These are phyloP conservation scores for Australoheros facetus DNA, from an alignment of 2,797 vertebrate species.

Conservation along the genomic window DNA sequence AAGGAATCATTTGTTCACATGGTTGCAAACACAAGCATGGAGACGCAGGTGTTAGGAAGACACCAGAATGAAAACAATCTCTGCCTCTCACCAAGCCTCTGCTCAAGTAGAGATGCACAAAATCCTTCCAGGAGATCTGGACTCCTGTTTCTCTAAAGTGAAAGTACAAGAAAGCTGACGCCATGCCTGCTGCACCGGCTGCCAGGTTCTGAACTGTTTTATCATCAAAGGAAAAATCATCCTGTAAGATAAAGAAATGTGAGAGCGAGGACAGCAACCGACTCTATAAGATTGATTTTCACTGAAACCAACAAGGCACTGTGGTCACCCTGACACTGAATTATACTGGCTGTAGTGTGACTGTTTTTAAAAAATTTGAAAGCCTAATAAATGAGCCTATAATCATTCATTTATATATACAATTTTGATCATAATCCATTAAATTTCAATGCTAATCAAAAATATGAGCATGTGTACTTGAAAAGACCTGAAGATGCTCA, in stretches of 20 bases:
- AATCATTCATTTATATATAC: too few species aligned
- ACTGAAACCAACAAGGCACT: background rate
- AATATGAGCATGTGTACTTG: too few species aligned
- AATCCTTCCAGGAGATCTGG: slow-evolving; percentile 86
- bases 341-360: too few species aligned
- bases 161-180: slow-evolving; percentile 76
- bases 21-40: background rate
- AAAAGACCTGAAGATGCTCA: too few species aligned
- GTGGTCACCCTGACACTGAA: too few species aligned
- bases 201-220: slow-evolving; percentile 69
- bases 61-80: background rate
- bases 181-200: slow-evolving; percentile 74
- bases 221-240: slow-evolving; percentile 78
- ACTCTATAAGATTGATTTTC: background rate
- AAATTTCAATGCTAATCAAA: too few species aligned
- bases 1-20: background rate
- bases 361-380: too few species aligned
- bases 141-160: slow-evolving; percentile 77
- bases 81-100: slow-evolving; percentile 79
- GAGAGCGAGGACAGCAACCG: background rate
- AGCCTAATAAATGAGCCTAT: too few species aligned
- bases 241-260: slow-evolving; percentile 57
- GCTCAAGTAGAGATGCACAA: slow-evolving; percentile 80
- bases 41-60: background rate
- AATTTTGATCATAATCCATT: too few species aligned